A percentile compares a stretch with the other conserved stretches of the same genome.
These are phyloP conservation scores for Agrypnus murinus DNA, from an alignment of 2,888 invertebrate species.

Conservation along the genomic window DNA sequence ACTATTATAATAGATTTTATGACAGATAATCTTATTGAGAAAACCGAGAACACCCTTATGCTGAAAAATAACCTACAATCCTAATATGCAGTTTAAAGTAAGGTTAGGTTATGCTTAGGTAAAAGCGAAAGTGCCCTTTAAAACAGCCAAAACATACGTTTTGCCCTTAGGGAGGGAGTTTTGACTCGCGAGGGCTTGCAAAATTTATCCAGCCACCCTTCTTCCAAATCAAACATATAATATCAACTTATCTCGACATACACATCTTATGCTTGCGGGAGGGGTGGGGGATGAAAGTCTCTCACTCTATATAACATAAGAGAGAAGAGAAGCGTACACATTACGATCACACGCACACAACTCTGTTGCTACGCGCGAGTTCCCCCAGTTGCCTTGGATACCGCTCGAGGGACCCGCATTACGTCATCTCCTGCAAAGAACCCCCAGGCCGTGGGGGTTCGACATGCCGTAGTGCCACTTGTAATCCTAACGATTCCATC, in stretches of 20 bases:
- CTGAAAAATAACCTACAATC: neutral
- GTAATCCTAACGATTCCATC: constrained; percentile 47
- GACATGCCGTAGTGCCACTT: constrained; percentile 45
- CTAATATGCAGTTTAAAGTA: constrained; percentile 16
- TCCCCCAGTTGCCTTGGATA: constrained; percentile 55
- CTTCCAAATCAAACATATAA: constrained; percentile 39
- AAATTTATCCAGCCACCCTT: constrained; percentile 33
- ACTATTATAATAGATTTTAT: too few relatives aligned
- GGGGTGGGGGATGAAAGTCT: constrained; percentile 42
- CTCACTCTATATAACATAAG: too few relatives aligned
- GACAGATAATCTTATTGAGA: too few relatives aligned
- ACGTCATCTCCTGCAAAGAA: constrained; percentile 52
- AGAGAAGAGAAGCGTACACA: constrained; percentile 43
- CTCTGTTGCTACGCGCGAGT: constrained; percentile 53
- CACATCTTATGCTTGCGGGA: too few relatives aligned
- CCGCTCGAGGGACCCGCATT: constrained; percentile 52
- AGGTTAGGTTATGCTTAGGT: constrained; percentile 18
- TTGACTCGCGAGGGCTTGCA: too few relatives aligned
- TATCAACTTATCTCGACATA: constrained; percentile 40
- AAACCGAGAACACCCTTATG: too few relatives aligned
- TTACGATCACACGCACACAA: constrained; percentile 48
- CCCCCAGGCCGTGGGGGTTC: constrained; percentile 44
- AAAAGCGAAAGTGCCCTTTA: constrained; percentile 10
- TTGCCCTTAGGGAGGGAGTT: too few relatives aligned
- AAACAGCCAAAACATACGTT: constrained; percentile 4